These are phyloP conservation scores for Cladorhizidae sp. DNA, from an alignment of 37 sponge, comb jelly and placozoan species.

Conservation along the genomic window DNA sequence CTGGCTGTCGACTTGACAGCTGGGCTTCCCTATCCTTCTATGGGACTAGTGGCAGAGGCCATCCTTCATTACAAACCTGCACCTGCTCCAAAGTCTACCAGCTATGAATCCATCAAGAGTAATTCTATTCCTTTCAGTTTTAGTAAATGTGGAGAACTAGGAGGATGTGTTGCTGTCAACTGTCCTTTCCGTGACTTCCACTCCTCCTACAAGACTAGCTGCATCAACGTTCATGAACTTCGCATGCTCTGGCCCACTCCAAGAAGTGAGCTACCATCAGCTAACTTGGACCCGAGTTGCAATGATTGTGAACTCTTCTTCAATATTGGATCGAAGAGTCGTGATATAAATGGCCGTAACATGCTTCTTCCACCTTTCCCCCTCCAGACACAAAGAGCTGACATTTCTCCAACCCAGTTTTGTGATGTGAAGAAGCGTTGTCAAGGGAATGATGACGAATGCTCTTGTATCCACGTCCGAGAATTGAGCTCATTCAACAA, in stretches of 20 bases:
- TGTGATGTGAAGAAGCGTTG: slow-evolving; percentile 17
- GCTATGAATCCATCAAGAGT: neutral
- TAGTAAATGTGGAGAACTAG: slow-evolving; percentile 3
- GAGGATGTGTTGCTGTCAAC: slow-evolving; percentile 62
- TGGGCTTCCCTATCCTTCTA: slow-evolving; percentile 34
- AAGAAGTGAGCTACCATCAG: neutral
- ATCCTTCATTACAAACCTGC: slow-evolving; percentile 61
- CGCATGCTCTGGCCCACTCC: slow-evolving; percentile 8
- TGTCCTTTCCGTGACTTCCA: slow-evolving; percentile 70
- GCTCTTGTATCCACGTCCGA: slow-evolving; percentile 14
- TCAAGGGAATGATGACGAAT: neutral
- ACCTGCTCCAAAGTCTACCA: neutral
- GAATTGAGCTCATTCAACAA: slow-evolving; percentile 19
- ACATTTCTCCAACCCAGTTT: neutral
- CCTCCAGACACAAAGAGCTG: slow-evolving; percentile 12
- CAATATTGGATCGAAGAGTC: slow-evolving; percentile 73
- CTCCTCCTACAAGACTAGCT: slow-evolving; percentile 47
- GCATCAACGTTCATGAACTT: slow-evolving; percentile 48
- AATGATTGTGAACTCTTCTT: slow-evolving; percentile 40
- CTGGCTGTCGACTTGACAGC: slow-evolving; percentile 35
- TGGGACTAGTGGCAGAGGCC: slow-evolving; percentile 49
- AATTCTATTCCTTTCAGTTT: slow-evolving; percentile 8
- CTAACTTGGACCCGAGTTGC: slow-evolving; percentile 9
- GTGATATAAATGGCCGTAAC: slow-evolving; percentile 74
- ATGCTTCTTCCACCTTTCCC: slow-evolving; percentile 54